Conservation (phyloP, 2,888 invertebrate species). For the Chrysodeixis includens region DNA sequence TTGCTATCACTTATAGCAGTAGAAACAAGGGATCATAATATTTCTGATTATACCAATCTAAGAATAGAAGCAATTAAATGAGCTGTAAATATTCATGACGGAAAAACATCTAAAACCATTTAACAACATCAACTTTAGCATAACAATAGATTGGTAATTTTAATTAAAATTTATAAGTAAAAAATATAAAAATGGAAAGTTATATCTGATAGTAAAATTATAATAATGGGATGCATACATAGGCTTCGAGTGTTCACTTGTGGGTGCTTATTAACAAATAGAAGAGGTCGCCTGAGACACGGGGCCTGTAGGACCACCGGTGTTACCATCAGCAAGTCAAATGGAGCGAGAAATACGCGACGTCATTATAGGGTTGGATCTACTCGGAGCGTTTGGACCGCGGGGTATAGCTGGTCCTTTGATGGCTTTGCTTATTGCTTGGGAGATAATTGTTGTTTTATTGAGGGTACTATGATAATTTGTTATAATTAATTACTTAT, state of each 20-base stretch:
- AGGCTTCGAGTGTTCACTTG: conserved; percentile 54
- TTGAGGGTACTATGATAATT: too few relatives aligned
- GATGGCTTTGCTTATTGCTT: background rate
- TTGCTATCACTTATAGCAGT: too few relatives aligned
- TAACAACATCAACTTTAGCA: conserved; percentile 12
- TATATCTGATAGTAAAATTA: conserved; percentile 59
- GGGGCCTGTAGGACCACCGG: conserved; percentile 76
- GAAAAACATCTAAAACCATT: conserved; percentile 2
- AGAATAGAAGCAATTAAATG: background rate
- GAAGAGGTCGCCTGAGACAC: conserved; percentile 67
- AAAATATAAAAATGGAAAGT: conserved; percentile 33
- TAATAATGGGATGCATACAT: conserved; percentile 60
- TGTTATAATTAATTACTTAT: too few relatives aligned
- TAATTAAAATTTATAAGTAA: conserved; percentile 50
- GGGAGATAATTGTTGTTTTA: background rate
- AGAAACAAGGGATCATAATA: background rate
- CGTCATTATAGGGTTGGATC: conserved; percentile 72
- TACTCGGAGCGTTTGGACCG: conserved; percentile 32
- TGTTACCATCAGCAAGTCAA: conserved; percentile 83
- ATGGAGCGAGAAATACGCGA: conserved; percentile 71
- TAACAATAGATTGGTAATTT: conserved; percentile 53
- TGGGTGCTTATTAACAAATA: conserved; percentile 80
- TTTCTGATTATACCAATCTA: background rate
- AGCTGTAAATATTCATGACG: background rate
- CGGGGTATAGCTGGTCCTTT: background rate